Base-by-base conservation (phyloP, 2,113 vertebrate genomes). In the Chunga burmeisteri region DNA sequence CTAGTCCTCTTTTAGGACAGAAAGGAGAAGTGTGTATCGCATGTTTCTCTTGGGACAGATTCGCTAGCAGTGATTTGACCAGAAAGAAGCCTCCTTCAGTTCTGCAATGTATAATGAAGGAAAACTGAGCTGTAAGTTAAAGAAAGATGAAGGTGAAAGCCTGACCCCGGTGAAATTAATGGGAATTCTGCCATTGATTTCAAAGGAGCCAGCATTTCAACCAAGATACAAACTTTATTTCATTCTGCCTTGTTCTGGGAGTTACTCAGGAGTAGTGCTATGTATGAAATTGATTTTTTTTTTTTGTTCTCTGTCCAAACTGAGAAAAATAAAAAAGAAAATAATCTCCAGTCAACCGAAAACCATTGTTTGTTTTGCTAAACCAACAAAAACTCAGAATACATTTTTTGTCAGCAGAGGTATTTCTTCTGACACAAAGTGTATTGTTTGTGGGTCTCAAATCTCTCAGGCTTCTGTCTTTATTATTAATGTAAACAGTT, bases 161-260 rank as follows among this genome's bases (percentile, higher is more conserved):
- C 59, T 94, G 94, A 93, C 66, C 90, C 87, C 29, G 67, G 42
- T 80, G 74, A 97, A 93, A 87, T 94, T 17, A 82, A 47, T 92
- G 84, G 86, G 84, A 96, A 81, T 93, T 73, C 79, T 96, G 89
- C 81, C 81, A 91, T 93, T 90, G 87, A 83, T 94, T 91, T 96
- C 78, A 91, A 95, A 95, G 71, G 52, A 66, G 38, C 29, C 85
- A 95, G 74, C 14, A 0, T 90, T 93, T 96, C 67, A 90, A 85
- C 21, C n/a, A 36, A 73, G 79, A 58, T 86, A 82, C 30, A 96
- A 96, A 90, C 67, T 91, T 86, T 49, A 63, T 77, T 95, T 93
- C 47, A 27, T 83, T 92, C 82, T 94, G 67, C 47, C 30, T 86
- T 17, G 1, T 58, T 93, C 79, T 90, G 85, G 86, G 88, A 88